phyloP scores from a whole-genome alignment of 2,797 vertebrate genomes.

The Tamandua tetradactyla region DNA sequence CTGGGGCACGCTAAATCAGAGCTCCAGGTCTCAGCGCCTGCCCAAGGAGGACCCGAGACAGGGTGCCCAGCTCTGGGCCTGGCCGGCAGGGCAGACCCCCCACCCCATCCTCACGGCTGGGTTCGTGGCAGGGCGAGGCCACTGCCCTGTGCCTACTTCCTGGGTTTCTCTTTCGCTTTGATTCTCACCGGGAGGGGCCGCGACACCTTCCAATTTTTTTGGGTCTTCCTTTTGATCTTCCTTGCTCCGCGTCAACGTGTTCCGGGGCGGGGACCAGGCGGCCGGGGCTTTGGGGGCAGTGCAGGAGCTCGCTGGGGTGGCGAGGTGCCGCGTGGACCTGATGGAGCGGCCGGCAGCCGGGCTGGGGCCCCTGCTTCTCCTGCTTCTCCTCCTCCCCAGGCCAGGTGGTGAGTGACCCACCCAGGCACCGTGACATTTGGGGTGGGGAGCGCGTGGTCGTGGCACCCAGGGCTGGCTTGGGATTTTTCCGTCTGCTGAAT shows the following conservation, averaged over 20 bases:
- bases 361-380: neutral
- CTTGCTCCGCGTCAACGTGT: neutral
- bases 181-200: neutral
- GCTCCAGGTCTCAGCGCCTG: no score
- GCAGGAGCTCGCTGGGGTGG: neutral
- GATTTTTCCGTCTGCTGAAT: neutral
- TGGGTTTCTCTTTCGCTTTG: constrained; percentile 69
- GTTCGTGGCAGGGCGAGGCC: neutral
- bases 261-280: neutral
- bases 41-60: no score
- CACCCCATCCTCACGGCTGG: neutral
- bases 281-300: neutral
- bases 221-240: neutral
- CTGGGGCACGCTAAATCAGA: no score
- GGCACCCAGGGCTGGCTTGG: neutral
- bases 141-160: neutral
- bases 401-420: constrained; percentile 59
- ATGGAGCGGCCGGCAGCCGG: neutral
- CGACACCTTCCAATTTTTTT: neutral
- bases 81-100: neutral
- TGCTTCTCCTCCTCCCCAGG: neutral
- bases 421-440: no score
- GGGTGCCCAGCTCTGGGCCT: no score
- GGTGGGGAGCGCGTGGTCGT: neutral
- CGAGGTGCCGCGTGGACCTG: neutral